Conservation (phyloP, 2,797 vertebrate species). For the Potorous gilbertii region DNA sequence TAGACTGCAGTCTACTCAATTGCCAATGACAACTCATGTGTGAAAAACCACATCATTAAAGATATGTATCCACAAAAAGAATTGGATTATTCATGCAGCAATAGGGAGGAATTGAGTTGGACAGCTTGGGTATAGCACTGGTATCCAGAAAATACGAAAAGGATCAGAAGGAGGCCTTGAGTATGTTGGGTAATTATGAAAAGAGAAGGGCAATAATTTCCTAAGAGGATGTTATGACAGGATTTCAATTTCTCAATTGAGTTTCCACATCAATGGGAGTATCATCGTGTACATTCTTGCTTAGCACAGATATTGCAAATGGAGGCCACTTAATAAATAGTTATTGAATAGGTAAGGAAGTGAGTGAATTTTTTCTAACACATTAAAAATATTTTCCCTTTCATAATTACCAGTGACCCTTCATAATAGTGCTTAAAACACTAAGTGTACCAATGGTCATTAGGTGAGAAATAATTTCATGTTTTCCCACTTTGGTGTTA, state of each 20-base stretch:
- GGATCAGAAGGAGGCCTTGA: not conserved
- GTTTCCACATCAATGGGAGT: not conserved
- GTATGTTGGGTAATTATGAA: not conserved
- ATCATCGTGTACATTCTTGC: not conserved
- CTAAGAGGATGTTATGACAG: not conserved
- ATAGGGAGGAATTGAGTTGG: not conserved
- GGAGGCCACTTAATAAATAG: not conserved
- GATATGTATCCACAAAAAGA: not conserved
- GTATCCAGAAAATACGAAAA: not conserved
- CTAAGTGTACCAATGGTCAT: constrained; percentile 50
- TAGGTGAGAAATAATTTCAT: constrained; percentile 72
- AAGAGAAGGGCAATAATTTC: not conserved
- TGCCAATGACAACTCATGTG: not conserved
- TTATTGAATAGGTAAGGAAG: not conserved
- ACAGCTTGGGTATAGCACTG: not conserved
- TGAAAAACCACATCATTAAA: not conserved
- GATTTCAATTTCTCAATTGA: not conserved
- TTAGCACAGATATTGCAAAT: not conserved
- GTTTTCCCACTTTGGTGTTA: constrained; percentile 73
- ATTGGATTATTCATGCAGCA: not conserved
- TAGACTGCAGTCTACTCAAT: not conserved
- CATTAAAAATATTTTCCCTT: constrained; percentile 50
- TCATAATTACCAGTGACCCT: constrained; percentile 45
- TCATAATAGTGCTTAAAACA: constrained; percentile 35
- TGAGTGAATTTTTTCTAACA: not conserved